Conservation (phyloP, 2,797 vertebrate species). For the Scolopax bukidnonensis region DNA sequence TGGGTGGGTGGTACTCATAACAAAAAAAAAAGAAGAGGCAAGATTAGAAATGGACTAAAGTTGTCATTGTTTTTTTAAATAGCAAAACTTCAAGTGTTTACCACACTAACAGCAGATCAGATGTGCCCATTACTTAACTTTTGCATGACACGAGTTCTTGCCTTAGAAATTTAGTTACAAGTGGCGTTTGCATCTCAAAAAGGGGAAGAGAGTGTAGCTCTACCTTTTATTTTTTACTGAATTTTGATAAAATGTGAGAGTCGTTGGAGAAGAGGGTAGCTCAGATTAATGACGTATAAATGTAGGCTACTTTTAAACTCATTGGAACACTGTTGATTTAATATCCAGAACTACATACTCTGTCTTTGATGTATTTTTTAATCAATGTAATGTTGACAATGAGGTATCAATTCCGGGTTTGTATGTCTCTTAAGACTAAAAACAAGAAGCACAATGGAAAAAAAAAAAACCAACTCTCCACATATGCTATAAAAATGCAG, state of each 20-base stretch:
- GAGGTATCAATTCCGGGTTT: neutral
- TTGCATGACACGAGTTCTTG: neutral
- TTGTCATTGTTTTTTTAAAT: neutral
- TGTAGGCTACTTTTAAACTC: neutral
- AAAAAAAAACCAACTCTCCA: rapidly evolving
- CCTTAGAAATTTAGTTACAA: neutral
- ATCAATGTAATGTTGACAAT: neutral
- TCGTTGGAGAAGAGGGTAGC: neutral
- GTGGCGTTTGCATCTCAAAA: neutral
- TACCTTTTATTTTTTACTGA: neutral
- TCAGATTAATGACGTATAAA: neutral
- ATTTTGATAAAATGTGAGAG: neutral
- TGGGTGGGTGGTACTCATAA: neutral
- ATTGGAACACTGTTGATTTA: neutral
- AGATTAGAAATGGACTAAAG: neutral
- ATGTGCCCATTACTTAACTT: neutral
- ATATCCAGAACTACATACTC: neutral
- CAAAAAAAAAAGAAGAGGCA: neutral
- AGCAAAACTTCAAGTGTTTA: neutral
- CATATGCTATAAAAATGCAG: neutral
- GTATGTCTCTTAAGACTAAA: neutral
- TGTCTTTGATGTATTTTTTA: neutral
- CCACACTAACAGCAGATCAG: neutral
- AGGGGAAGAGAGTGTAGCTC: neutral
- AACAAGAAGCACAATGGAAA: neutral